phyloP scores from a whole-genome alignment of 1,140 invertebrate genomes.

The Protaetia brevitarsis region DNA sequence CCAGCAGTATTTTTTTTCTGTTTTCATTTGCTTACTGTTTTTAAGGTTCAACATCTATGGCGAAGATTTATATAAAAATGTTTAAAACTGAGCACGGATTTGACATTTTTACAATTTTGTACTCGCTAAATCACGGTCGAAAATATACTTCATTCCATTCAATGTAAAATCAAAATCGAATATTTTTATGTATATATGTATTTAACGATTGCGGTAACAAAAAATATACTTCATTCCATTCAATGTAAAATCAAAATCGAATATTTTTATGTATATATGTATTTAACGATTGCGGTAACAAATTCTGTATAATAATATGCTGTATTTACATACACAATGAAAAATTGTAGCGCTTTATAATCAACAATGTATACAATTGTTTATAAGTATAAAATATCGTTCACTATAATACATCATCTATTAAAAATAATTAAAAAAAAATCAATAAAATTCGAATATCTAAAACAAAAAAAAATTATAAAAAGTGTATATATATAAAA shows the following conservation, averaged over 20 bases:
- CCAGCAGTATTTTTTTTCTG: no score
- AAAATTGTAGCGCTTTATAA: slow-evolving; percentile 1
- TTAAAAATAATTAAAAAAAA: neutral
- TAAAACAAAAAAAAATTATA: slow-evolving; percentile 2
- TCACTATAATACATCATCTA: neutral
- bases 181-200: neutral
- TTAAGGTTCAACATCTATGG: no score
- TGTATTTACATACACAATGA: slow-evolving; percentile 10
- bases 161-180: neutral
- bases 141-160: no score
- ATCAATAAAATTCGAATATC: neutral
- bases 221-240: no score
- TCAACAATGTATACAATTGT: slow-evolving; percentile 13
- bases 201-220: slow-evolving; percentile 11
- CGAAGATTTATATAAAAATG: no score
- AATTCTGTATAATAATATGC: neutral
- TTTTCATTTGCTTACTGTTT: no score
- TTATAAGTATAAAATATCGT: slow-evolving; percentile 8
- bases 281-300: slow-evolving; percentile 11
- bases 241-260: neutral
- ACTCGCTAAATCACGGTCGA: no score
- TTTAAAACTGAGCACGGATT: no score
- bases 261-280: neutral
- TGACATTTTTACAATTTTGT: no score
- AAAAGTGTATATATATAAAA: no score